Evolutionary conservation across 2,888 invertebrate genomes (phyloP).

Genomic region (Drosophila incognita): DNA sequence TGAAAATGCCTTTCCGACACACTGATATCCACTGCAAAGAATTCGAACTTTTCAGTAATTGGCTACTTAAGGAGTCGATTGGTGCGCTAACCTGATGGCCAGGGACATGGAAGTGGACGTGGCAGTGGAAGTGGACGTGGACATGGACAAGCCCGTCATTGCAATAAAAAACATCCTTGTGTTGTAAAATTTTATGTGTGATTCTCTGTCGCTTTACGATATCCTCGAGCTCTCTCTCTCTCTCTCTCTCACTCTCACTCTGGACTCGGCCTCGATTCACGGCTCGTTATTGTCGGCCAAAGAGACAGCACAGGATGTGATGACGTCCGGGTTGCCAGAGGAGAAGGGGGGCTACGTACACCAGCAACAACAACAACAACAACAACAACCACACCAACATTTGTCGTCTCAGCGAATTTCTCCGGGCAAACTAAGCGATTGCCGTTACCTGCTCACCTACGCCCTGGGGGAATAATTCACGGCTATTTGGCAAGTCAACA

Average conservation of each 20-base stretch:
- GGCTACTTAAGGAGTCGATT: conserved; percentile 79
- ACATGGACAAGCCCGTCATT: conserved; percentile 33
- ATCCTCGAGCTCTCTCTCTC: conserved; percentile 57
- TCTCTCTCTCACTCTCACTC: conserved; percentile 1
- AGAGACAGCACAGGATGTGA: conserved; percentile 50
- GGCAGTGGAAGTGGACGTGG: conserved; percentile 9
- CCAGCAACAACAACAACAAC: background rate
- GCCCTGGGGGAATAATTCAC: conserved; percentile 80
- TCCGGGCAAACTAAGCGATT: conserved; percentile 70
- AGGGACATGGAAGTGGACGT: conserved; percentile 24
- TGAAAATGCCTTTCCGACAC: conserved; percentile 41
- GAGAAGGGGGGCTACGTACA: background rate
- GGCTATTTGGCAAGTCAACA: conserved; percentile 82
- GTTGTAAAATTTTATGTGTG: conserved; percentile 80
- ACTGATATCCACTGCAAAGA: conserved; percentile 57
- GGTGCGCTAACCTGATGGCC: conserved; percentile 24
- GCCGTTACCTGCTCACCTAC: conserved; percentile 79
- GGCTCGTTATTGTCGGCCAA: conserved; percentile 70
- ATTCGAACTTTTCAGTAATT: conserved; percentile 78
- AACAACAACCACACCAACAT: conserved; percentile 35
- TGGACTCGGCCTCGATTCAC: conserved; percentile 19
- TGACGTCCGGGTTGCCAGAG: conserved; percentile 16
- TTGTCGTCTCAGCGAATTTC: conserved; percentile 78
- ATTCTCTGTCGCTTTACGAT: conserved; percentile 81
- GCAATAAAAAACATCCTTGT: conserved; percentile 80